Conservation (phyloP, 2,888 invertebrate genomes). For the Xestobium rufovillosum region DNA sequence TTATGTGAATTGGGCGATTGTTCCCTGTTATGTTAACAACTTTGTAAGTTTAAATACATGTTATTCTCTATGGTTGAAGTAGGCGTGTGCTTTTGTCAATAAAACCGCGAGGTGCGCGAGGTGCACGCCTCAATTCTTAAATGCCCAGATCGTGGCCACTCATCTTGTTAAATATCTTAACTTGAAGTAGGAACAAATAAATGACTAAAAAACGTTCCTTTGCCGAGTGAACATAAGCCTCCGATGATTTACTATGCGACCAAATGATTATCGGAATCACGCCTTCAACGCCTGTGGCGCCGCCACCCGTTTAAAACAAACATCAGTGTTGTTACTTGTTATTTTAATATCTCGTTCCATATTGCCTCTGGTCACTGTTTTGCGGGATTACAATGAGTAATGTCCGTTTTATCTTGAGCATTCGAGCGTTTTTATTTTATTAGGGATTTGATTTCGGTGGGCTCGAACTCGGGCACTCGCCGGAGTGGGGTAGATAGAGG, state of each 20-base stretch:
- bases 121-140: too few relatives aligned
- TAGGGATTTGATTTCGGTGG: slow-evolving; percentile 33
- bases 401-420: slow-evolving; percentile 38
- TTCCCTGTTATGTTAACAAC: too few relatives aligned
- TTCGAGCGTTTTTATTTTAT: slow-evolving; percentile 38
- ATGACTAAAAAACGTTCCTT: too few relatives aligned
- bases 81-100: too few relatives aligned
- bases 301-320: slow-evolving; percentile 42
- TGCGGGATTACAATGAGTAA: slow-evolving; percentile 33
- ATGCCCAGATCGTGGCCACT: too few relatives aligned
- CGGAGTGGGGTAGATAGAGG: slow-evolving; percentile 9
- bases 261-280: slow-evolving; percentile 42
- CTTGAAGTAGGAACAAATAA: too few relatives aligned
- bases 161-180: too few relatives aligned
- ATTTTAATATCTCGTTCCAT: slow-evolving; percentile 42
- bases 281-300: slow-evolving; percentile 42
- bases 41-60: too few relatives aligned
- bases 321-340: slow-evolving; percentile 43
- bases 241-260: slow-evolving; percentile 40
- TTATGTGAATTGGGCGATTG: too few relatives aligned
- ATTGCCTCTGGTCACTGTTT: slow-evolving; percentile 36
- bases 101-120: too few relatives aligned
- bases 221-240: too few relatives aligned
- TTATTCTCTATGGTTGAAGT: too few relatives aligned
- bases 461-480: slow-evolving; percentile 19